phyloP scores from a whole-genome alignment of 2,888 invertebrate species.

The Ormyrus thymus region DNA sequence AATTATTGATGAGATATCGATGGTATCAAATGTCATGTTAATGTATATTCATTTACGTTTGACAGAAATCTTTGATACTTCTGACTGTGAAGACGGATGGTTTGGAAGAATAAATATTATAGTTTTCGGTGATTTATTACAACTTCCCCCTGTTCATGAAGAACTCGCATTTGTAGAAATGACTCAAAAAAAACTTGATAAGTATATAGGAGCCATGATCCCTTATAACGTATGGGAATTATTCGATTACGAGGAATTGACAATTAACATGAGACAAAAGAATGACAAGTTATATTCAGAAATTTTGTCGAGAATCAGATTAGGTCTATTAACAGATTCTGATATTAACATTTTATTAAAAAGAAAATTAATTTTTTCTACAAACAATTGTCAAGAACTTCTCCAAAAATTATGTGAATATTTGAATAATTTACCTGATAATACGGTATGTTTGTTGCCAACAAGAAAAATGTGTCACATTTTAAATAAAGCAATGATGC shows the following conservation, averaged over 20 bases:
- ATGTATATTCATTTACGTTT: slow-evolving; percentile 61
- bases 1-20: slow-evolving; percentile 64
- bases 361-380: slow-evolving; percentile 47
- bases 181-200: slow-evolving; percentile 57
- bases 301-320: slow-evolving; percentile 53
- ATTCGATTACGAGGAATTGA: slow-evolving; percentile 62
- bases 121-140: slow-evolving; percentile 66
- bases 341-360: slow-evolving; percentile 41
- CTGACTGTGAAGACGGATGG: slow-evolving; percentile 63
- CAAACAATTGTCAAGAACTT: slow-evolving; percentile 46
- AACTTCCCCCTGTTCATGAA: slow-evolving; percentile 65
- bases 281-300: slow-evolving; percentile 57
- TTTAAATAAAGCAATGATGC: too few relatives aligned
- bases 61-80: slow-evolving; percentile 64
- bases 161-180: slow-evolving; percentile 62
- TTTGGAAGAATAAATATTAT: slow-evolving; percentile 65
- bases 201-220: slow-evolving; percentile 58
- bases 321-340: slow-evolving; percentile 6
- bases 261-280: slow-evolving; percentile 61
- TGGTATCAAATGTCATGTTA: slow-evolving; percentile 60
- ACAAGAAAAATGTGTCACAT: slow-evolving; percentile 51
- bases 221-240: slow-evolving; percentile 62
- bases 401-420: slow-evolving; percentile 43
- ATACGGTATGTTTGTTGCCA: slow-evolving; percentile 63
- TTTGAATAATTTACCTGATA: slow-evolving; percentile 41